phyloP scores from a whole-genome alignment of 2,888 invertebrate species.

The Philhelius pedissequus region DNA sequence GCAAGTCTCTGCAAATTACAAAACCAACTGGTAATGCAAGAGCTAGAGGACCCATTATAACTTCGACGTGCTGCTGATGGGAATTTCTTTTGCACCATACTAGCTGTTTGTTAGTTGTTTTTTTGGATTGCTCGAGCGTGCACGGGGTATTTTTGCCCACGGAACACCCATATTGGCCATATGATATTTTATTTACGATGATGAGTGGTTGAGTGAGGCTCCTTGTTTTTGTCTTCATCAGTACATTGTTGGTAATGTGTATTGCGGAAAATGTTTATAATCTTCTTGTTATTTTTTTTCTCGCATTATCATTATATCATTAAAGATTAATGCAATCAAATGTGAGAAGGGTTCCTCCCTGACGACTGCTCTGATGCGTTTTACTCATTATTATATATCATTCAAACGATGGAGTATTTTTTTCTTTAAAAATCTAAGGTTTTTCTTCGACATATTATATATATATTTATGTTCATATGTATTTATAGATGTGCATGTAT shows the following conservation, averaged over 20 bases:
- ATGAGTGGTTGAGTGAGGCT: background rate
- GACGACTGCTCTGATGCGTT: background rate
- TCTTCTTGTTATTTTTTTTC: conserved; percentile 16
- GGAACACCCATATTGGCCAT: background rate
- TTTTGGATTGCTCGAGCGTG: background rate
- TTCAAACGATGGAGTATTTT: background rate
- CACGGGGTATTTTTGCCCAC: background rate
- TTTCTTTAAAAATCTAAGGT: background rate
- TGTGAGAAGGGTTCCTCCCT: conserved; percentile 40
- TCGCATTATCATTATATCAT: conserved; percentile 59
- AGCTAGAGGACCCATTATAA: conserved; percentile 34
- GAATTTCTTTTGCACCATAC: conserved; percentile 51
- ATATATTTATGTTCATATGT: too few relatives aligned
- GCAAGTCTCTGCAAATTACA: conserved; percentile 58
- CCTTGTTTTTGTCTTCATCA: conserved; percentile 2
- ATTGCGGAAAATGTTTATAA: conserved; percentile 60
- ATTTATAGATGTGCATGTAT: too few relatives aligned
- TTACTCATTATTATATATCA: conserved; percentile 8
- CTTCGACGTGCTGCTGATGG: conserved; percentile 4
- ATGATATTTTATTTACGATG: background rate
- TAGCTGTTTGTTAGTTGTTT: conserved; percentile 23
- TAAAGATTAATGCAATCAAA: conserved; percentile 62
- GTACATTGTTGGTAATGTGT: conserved; percentile 12
- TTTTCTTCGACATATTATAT: conserved; percentile 5
- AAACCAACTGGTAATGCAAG: conserved; percentile 59